Evolutionary conservation across 2,113 vertebrate species (phyloP), one percentile per base, ranked within the genome.

Genomic region (Dipodomys ordii): DNA sequence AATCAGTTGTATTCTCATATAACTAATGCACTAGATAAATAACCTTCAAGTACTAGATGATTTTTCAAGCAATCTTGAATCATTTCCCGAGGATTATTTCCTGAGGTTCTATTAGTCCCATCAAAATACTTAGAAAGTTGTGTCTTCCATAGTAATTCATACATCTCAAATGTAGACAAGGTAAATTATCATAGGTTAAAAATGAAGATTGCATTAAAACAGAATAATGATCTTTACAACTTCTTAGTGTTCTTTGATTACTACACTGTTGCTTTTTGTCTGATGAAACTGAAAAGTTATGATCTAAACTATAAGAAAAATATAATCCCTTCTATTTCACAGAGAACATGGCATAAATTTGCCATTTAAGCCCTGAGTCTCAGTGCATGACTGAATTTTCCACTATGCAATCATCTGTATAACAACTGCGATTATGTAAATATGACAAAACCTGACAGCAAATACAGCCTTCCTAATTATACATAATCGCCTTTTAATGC

Each of bases 211-310:
- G 15, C 13, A 62, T 20, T 90, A 28, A 82, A 3, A 73, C 86
- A 65, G 49, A 49, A 88, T 12, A 57, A 49, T 74, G 18, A 69
- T 35, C 23, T 84, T 53, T 87, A 25, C 9, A 57, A 67, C 2
- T 74, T 30, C 2, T n/a, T 62, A 57, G 19, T 11, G 0, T 78
- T 69, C 30, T 83, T 53, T 65, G 35, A 44, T 83, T 77, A 86
- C 64, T 57, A 23, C 1, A 64, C 3, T 3, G 23, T 16, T 32
- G 90, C 39, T 93, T 73, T 72, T 2, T 77, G 35, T 67, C 19
- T 83, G 22, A 20, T 88, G 8, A 18, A 92, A 92, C 16, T 95
- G 20, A 86, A 86, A 92, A 80, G 11, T 49, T 91, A 92, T 28
- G 79, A 68, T 46, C 4, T 57, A 86, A 85, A 76, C 22, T 71